Conservation (phyloP, 2,797 vertebrate genomes). For the Amblyraja radiata region DNA sequence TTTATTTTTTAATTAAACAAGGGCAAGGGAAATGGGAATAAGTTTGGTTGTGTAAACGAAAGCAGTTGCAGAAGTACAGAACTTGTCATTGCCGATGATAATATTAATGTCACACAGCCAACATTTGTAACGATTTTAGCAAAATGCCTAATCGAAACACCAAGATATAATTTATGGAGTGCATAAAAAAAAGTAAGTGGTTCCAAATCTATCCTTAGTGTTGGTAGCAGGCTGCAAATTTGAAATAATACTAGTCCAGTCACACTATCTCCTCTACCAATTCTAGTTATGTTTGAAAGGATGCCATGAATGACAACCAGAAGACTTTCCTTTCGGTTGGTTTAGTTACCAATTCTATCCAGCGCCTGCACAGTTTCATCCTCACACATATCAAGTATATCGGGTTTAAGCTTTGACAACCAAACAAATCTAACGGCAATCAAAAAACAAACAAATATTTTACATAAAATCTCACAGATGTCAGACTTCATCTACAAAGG, state of each 20-base stretch:
- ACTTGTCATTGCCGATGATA: too few relatives aligned
- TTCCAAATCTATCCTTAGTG: not conserved
- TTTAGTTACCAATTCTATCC: not conserved
- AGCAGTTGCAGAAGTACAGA: not conserved
- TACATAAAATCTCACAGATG: not conserved
- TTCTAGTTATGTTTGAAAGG: too few relatives aligned
- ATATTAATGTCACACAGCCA: not conserved
- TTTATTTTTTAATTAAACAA: too few relatives aligned
- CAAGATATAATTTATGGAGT: too few relatives aligned
- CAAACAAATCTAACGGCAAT: not conserved
- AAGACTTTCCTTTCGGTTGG: not conserved
- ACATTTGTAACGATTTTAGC: not conserved
- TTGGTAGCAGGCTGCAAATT: not conserved
- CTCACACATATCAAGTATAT: not conserved
- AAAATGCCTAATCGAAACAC: not conserved
- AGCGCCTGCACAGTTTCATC: not conserved
- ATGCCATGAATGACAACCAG: not conserved
- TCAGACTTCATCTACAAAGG: not conserved
- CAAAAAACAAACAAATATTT: not conserved
- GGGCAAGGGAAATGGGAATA: not conserved
- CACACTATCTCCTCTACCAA: too few relatives aligned
- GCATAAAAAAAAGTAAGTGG: not conserved
- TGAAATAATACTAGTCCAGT: not conserved
- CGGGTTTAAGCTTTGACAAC: not conserved
- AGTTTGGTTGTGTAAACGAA: not conserved